A percentile compares a stretch with the other conserved stretches of the same genome.
These are phyloP conservation scores for Xyliphius kryptos DNA, from an alignment of 2,113 vertebrate species.

Conservation along the genomic window DNA sequence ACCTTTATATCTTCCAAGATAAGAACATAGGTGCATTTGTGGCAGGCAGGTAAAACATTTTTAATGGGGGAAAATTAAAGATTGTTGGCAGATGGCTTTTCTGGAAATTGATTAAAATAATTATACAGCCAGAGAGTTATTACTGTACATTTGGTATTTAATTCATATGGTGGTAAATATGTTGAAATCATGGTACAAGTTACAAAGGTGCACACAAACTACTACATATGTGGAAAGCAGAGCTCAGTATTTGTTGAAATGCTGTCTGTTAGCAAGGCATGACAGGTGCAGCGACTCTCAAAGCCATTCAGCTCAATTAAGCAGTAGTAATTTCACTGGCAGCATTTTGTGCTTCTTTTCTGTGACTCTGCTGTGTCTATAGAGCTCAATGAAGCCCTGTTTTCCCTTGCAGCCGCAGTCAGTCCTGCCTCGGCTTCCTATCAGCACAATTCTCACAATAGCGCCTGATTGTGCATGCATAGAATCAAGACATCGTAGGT, in stretches of 20 bases:
- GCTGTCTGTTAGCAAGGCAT: conserved; percentile 12
- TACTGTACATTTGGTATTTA: no score
- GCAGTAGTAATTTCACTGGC: conserved; percentile 35
- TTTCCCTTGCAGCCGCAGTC: not conserved
- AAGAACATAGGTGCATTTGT: no score
- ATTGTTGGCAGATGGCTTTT: no score
- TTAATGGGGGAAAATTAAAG: no score
- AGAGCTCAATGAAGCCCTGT: not conserved
- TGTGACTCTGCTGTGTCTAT: not conserved
- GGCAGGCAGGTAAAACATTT: no score
- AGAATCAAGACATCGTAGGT: conserved; percentile 35
- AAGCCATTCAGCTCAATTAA: conserved; percentile 29
- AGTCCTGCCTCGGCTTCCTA: conserved; percentile 30
- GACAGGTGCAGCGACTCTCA: conserved; percentile 16
- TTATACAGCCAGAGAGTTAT: no score
- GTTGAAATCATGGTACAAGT: not conserved
- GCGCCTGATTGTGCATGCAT: conserved; percentile 44
- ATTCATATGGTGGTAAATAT: no score
- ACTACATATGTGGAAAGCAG: conserved; percentile 23
- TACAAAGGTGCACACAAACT: conserved; percentile 9
- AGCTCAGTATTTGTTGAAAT: conserved; percentile 30
- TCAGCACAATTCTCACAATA: conserved; percentile 27
- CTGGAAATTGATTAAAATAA: no score
- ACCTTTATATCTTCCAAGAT: no score
- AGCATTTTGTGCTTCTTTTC: conserved; percentile 9